Percentiles rank a stretch among this genome's conserved stretches.
Evolutionary conservation across 2,113 vertebrate species (phyloP).

Genomic region (Fulmarus glacialis): DNA sequence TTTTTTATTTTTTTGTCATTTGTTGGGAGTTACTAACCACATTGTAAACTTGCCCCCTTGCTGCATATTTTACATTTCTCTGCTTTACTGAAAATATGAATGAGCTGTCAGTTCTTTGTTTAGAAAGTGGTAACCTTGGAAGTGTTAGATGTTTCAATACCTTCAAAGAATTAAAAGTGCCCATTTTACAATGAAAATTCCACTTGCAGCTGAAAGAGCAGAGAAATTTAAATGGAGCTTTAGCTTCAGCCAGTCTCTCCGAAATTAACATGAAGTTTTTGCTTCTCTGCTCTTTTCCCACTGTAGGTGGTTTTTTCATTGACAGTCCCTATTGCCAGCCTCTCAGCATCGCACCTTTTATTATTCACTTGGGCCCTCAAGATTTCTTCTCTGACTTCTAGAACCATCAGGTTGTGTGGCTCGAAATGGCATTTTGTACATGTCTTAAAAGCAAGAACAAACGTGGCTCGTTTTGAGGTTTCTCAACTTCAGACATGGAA

Average conservation of each 20-base stretch:
- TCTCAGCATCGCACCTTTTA: constrained; percentile 96
- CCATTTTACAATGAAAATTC: constrained; percentile 89
- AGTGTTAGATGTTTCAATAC: constrained; percentile 80
- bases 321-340: constrained; percentile 99
- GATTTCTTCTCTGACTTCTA: constrained; percentile 99
- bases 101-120: constrained; percentile 81
- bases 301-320: constrained; percentile 99
- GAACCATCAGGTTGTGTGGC: constrained; percentile 88
- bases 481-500: constrained; percentile 73
- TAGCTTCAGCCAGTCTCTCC: constrained; percentile 75
- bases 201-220: constrained; percentile 91
- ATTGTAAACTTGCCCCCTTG: constrained; percentile 85
- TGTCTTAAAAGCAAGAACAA: constrained; percentile 77
- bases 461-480: constrained; percentile 71
- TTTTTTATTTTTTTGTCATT: constrained; percentile 81
- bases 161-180: constrained; percentile 80
- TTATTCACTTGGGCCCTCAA: constrained; percentile 99
- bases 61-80: constrained; percentile 89
- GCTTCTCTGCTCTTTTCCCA: constrained; percentile 90
- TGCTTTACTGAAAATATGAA: constrained; percentile 85
- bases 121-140: constrained; percentile 81
- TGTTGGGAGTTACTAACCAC: constrained; percentile 91
- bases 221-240: constrained; percentile 85
- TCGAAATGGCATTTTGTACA: constrained; percentile 79
- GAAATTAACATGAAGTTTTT: constrained; percentile 81